These are phyloP conservation scores for Dryobotodes eremita DNA, from an alignment of 2,888 invertebrate species.

Conservation along the genomic window DNA sequence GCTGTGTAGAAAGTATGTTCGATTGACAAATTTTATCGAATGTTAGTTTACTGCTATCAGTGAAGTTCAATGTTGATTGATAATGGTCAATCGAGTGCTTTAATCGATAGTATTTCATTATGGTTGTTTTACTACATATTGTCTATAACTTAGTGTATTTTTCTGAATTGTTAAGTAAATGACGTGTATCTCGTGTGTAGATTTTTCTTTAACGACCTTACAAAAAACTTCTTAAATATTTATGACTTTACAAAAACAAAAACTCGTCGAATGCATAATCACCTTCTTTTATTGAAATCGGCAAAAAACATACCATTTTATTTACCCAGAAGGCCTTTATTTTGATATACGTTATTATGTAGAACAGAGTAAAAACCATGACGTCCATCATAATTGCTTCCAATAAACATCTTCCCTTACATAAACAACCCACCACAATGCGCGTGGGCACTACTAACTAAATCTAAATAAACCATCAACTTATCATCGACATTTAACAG, in stretches of 20 bases:
- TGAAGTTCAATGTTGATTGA: constrained; percentile 49
- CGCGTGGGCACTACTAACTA: constrained; percentile 55
- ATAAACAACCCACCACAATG: constrained; percentile 52
- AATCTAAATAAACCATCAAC: constrained; percentile 76
- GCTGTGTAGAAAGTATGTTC: constrained; percentile 13
- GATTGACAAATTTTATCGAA: constrained; percentile 37
- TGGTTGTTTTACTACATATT: background rate
- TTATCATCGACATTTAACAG: constrained; percentile 79
- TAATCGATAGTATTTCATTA: constrained; percentile 23
- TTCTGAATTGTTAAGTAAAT: background rate
- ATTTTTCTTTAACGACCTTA: background rate
- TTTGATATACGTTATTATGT: background rate
- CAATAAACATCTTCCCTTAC: constrained; percentile 9
- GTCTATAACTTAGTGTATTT: background rate
- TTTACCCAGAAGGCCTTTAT: background rate
- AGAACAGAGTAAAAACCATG: background rate
- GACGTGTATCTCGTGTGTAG: too few species aligned
- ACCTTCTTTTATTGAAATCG: background rate
- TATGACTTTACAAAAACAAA: background rate
- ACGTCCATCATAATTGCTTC: background rate
- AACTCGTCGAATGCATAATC: background rate
- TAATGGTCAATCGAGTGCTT: constrained; percentile 15
- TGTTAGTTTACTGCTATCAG: constrained; percentile 37
- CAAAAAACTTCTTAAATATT: background rate
- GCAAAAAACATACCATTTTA: background rate